Base-by-base conservation (phyloP, 2,113 vertebrate genomes). In the Panthera leo region DNA sequence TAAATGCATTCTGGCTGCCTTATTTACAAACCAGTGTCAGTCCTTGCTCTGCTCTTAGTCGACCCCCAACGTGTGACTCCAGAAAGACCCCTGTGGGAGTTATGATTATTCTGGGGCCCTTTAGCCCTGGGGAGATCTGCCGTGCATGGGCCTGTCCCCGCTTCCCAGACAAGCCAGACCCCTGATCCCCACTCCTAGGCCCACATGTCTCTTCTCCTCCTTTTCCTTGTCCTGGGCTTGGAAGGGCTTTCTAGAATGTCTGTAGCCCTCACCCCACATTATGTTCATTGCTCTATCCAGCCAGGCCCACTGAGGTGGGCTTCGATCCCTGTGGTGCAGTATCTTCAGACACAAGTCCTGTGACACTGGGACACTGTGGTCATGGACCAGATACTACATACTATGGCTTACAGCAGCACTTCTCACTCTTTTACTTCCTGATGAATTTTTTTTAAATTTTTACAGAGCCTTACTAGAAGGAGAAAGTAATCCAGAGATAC, bases 401-500 rank as follows among this genome's bases (percentile, higher is more conserved):
- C 29, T 36, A 1, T 2, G 10, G 67, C 73, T 83, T 51, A 11
- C 42, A 42, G 63, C 61, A 42, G 36, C 6, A 3, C 34, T 7
- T 68, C 4, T 84, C 3, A 55, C 25, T 34, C 53, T 89, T 45
- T 67, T 12, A 15, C 36, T 45, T 94, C 88, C 83, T 97, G 93
- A 98, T 73, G 25, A 91, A 73, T 83, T 65, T 1, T 68, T 55
- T 80, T 7, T 89, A 34, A 29, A 29, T 94, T 78, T 98, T 95
- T 93, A 83, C 97, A 99, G 99, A 97, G 99, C 99, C 97, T 99
- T 99, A 67, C 96, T 99, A 97, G 99, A 99, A 98, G 99, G 99
- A 76, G 99, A 99, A 97, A 99, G 98, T 97, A 98, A 98, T 25
- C 98, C 97, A 0, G 99, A 99, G 97, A 97, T 99, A 97, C 85